Conservation (phyloP, 2,797 vertebrate genomes). For the Acridotheres tristis region DNA sequence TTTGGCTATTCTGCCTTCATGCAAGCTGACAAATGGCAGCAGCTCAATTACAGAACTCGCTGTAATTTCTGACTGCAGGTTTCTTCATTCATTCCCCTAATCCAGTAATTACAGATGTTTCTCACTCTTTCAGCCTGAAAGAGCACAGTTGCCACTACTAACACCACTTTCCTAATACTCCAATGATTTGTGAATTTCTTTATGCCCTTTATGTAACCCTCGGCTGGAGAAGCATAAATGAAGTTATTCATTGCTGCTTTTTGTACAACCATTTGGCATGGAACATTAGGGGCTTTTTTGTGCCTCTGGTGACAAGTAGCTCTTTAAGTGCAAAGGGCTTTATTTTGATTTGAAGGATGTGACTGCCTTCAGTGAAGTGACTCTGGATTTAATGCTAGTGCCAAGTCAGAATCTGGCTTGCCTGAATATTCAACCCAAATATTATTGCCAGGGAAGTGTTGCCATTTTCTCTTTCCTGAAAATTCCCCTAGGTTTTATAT, state of each 20-base stretch:
- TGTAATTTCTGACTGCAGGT: constrained; percentile 42
- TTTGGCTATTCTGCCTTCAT: background rate
- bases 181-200: background rate
- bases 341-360: constrained; percentile 4
- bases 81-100: constrained; percentile 51
- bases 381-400: background rate
- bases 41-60: constrained; percentile 11
- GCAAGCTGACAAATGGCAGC: background rate
- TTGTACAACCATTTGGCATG: background rate
- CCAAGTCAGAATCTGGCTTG: background rate
- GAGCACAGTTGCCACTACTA: background rate
- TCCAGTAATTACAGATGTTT: constrained; percentile 58
- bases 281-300: background rate
- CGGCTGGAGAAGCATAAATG: constrained; percentile 22
- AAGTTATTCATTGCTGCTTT: background rate
- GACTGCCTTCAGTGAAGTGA: background rate
- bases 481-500: background rate
- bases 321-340: background rate
- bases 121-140: background rate
- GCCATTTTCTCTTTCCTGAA: background rate
- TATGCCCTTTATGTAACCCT: background rate
- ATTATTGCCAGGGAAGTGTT: background rate
- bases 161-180: background rate
- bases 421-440: background rate
- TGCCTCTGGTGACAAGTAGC: background rate